Evolutionary conservation across 2,888 invertebrate species (phyloP).

Genomic region (Plagodis dolabraria): DNA sequence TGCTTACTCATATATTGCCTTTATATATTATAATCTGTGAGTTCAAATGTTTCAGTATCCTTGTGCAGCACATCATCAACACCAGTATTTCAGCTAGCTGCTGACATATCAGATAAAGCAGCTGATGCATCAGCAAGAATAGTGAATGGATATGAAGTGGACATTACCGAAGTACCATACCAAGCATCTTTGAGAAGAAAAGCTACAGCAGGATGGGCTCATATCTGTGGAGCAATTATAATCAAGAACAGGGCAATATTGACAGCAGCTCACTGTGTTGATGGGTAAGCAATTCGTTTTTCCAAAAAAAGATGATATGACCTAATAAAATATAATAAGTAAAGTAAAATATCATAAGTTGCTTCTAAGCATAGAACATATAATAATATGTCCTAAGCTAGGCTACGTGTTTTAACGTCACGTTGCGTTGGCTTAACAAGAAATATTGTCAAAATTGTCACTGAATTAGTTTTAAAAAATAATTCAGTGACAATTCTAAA

Average conservation of each 20-base stretch:
- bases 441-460: no score
- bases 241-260: conserved; percentile 57
- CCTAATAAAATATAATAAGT: neutral
- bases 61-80: conserved; percentile 35
- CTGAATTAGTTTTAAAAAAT: no score
- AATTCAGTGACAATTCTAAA: no score
- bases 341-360: no score
- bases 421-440: no score
- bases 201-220: conserved; percentile 56
- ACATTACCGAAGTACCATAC: conserved; percentile 72
- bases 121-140: conserved; percentile 54
- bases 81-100: conserved; percentile 27
- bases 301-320: neutral
- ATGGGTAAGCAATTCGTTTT: conserved; percentile 48
- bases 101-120: conserved; percentile 26
- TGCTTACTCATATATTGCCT: no score
- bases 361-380: no score
- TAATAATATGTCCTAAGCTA: no score
- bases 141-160: conserved; percentile 74
- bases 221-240: conserved; percentile 71
- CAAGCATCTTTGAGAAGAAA: conserved; percentile 64
- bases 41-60: conserved; percentile 16
- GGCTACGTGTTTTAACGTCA: no score
- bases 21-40: neutral
- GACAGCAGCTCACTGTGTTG: conserved; percentile 75